These are phyloP conservation scores for Tenthredo notha DNA, from an alignment of 2,888 invertebrate genomes.

Conservation along the genomic window DNA sequence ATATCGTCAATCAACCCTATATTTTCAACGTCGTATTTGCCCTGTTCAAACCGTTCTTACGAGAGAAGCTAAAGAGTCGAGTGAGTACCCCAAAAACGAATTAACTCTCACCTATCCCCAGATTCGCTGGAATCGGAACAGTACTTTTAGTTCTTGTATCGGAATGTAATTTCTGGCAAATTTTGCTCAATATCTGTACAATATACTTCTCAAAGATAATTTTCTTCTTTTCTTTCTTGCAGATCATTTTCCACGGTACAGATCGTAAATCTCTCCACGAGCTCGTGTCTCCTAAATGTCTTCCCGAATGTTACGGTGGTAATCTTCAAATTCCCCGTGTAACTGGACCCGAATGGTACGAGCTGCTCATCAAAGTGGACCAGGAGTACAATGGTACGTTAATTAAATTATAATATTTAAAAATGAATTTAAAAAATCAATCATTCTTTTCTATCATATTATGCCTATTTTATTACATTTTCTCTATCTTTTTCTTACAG, in stretches of 20 bases:
- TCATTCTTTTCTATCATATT: slow-evolving; percentile 60
- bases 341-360: slow-evolving; percentile 86
- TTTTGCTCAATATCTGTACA: too few relatives aligned
- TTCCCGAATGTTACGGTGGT: slow-evolving; percentile 88
- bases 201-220: too few relatives aligned
- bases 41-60: slow-evolving; percentile 93
- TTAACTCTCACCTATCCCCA: background rate
- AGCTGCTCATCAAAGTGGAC: slow-evolving; percentile 86
- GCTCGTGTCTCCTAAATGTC: slow-evolving; percentile 85
- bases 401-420: slow-evolving; percentile 63
- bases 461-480: slow-evolving; percentile 62
- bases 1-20: slow-evolving; percentile 93
- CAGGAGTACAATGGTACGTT: slow-evolving; percentile 85
- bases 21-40: slow-evolving; percentile 94
- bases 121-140: too few relatives aligned
- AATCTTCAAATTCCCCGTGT: slow-evolving; percentile 85
- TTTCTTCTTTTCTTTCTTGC: background rate
- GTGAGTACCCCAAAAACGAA: slow-evolving; percentile 74
- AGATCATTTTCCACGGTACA: slow-evolving; percentile 89
- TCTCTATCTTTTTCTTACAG: slow-evolving; percentile 76
- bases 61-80: slow-evolving; percentile 90
- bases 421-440: background rate
- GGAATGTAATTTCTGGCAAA: too few relatives aligned
- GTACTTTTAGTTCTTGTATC: too few relatives aligned
- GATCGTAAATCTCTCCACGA: slow-evolving; percentile 87